A percentile compares a stretch with the other conserved stretches of the same genome.
phyloP scores from a whole-genome alignment of 2,113 vertebrate species.

The Cranoglanis bouderius region DNA sequence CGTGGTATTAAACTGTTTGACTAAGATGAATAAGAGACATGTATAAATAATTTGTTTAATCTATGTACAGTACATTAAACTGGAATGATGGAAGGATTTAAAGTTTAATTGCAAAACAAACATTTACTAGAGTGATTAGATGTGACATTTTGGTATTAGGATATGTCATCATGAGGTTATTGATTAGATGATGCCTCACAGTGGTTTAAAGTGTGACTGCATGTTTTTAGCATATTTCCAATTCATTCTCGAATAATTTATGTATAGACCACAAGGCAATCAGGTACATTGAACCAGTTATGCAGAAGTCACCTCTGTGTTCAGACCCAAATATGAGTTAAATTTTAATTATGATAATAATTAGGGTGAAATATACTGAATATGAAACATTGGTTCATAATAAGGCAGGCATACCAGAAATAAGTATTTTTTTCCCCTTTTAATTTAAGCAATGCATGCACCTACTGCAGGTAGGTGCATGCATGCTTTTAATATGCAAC shows the following conservation, averaged over 20 bases:
- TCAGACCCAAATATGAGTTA: neutral
- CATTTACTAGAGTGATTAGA: constrained; percentile 36
- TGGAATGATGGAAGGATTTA: constrained; percentile 6
- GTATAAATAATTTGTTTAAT: neutral
- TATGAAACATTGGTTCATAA: neutral
- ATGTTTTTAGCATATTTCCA: neutral
- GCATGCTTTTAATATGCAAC: constrained; percentile 5
- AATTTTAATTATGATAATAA: neutral
- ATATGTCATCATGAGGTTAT: constrained; percentile 33
- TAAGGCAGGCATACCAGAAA: neutral
- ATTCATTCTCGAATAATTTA: neutral
- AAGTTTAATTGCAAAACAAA: constrained; percentile 47
- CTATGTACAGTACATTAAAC: neutral
- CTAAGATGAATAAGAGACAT: neutral
- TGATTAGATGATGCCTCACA: constrained; percentile 27
- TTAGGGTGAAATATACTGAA: neutral
- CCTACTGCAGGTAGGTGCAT: neutral
- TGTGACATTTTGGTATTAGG: constrained; percentile 33
- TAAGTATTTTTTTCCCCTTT: neutral
- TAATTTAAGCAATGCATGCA: neutral
- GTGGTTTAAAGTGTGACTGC: constrained; percentile 15
- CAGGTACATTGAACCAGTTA: neutral
- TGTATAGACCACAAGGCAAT: neutral
- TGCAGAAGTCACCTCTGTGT: neutral
- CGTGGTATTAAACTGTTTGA: neutral